Evolutionary conservation across 2,888 invertebrate species (phyloP).

Genomic region (Ganaspis brasiliensis): DNA sequence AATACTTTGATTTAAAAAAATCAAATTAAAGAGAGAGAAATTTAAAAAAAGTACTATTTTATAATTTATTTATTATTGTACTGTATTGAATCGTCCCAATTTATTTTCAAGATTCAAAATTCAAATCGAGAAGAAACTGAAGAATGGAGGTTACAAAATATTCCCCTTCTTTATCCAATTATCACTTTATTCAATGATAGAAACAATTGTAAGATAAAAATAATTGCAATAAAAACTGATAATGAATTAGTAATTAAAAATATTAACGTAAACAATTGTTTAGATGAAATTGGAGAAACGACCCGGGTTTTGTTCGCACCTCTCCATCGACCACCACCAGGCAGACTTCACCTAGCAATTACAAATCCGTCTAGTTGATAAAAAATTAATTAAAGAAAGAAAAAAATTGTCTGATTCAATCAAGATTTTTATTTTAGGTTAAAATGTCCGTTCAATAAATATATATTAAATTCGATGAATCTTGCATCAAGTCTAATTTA

Average conservation of each 20-base stretch:
- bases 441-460: background rate
- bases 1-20: background rate
- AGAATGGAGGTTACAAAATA: constrained; percentile 53
- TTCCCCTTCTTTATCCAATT: constrained; percentile 64
- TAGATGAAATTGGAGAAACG: constrained; percentile 63
- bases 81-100: background rate
- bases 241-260: too few species aligned
- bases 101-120: background rate
- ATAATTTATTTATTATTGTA: too few species aligned
- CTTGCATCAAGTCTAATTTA: too few species aligned
- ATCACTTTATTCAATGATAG: constrained; percentile 58
- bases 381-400: background rate
- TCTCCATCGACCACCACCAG: constrained; percentile 60
- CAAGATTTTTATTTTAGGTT: background rate
- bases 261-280: background rate
- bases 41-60: too few species aligned
- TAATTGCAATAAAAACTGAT: background rate
- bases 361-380: constrained; percentile 58
- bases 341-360: constrained; percentile 68
- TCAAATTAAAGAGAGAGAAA: too few species aligned
- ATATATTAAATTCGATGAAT: too few species aligned
- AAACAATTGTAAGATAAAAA: constrained; percentile 56
- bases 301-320: constrained; percentile 60
- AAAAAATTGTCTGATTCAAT: background rate
- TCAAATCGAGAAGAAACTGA: constrained; percentile 51